Evolutionary conservation across 1,140 invertebrate species (phyloP), one percentile per base, ranked within the genome.

Genomic region (Eubasilissa regina): DNA sequence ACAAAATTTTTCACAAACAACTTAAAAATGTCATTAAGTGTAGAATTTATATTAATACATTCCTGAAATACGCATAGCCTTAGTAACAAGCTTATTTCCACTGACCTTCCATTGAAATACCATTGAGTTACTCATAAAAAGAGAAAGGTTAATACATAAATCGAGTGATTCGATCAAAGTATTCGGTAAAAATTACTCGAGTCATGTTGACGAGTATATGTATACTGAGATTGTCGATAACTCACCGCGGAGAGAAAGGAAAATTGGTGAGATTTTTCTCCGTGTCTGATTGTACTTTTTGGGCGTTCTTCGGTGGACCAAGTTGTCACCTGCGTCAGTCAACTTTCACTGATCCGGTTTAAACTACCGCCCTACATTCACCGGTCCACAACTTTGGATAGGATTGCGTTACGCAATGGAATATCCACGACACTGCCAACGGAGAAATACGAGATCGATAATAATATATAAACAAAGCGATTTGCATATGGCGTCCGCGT

Each of bases 91-190:
- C 15, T 48, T 70, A 70, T 48, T 17, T 70, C 44, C 25, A 0
- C 15, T 70, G 66, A 70, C 66, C 66, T 70, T 70, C 66, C 66
- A 70, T 70, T 48, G 45, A 48, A 70, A 70, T 48, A 48, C 66
- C 66, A 48, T 51, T 21, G 15, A 70, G 43, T 70, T 70, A 70
- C 66, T 70, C 66, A 70, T 51, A 19, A 70, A 70, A 70, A 70
- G 66, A 70, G 66, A 70, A 70, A 70, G 66, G 66, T 70, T 70
- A 4, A 51, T 70, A 21, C 48, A 70, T 51, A 21, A 70, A 15
- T 10, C 48, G 25, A 25, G 15, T 56, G 9, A 13, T 51, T 51
- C 48, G 48, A 51, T 35, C 25, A 35, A 35, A 35, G 25, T 35
- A 35, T 35, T 35, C 6, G 25, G 25, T 3, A 51, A 35, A 35